A percentile compares a stretch with the other conserved stretches of the same genome.
Conservation (phyloP, 2,888 invertebrate genomes). For the Oscheius sp. region DNA sequence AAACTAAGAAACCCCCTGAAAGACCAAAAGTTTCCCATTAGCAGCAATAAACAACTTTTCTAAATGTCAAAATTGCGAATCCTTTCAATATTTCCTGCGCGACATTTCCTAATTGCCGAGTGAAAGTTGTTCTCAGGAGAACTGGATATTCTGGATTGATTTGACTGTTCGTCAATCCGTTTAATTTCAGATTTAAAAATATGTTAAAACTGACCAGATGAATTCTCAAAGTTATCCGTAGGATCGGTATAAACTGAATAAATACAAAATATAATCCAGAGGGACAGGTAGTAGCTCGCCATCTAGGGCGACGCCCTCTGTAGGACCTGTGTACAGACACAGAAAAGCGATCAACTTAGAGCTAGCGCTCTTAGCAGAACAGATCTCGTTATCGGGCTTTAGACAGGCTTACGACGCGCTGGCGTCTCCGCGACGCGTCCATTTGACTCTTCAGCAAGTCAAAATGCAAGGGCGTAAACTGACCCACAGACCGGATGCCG, state of each 20-base stretch:
- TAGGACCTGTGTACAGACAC: conserved; percentile 22
- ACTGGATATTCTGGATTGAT: conserved; percentile 22
- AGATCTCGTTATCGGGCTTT: conserved; percentile 37
- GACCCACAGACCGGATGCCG: conserved; percentile 29
- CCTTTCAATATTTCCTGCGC: conserved; percentile 30
- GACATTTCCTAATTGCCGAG: conserved; percentile 34
- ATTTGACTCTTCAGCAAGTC: conserved; percentile 26
- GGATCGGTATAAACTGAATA: conserved; percentile 7
- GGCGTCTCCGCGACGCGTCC: conserved; percentile 26
- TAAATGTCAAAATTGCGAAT: conserved; percentile 8
- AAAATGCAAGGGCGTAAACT: conserved; percentile 28
- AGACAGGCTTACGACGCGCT: conserved; percentile 37
- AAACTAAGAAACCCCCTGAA: not conserved
- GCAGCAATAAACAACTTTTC: conserved; percentile 2
- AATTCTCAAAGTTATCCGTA: not conserved
- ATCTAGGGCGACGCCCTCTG: conserved; percentile 33
- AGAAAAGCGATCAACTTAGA: conserved; percentile 34
- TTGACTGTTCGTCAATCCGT: not conserved
- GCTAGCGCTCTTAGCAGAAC: conserved; percentile 37
- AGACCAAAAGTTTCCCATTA: not conserved
- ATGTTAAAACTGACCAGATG: not conserved
- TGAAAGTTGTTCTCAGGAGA: conserved; percentile 31
- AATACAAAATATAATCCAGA: not conserved
- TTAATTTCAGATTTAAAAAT: conserved; percentile 7
- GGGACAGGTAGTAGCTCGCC: conserved; percentile 6